A percentile compares a stretch with the other conserved stretches of the same genome.
phyloP scores from a whole-genome alignment of 1,140 invertebrate species.

The Samia ricini region DNA sequence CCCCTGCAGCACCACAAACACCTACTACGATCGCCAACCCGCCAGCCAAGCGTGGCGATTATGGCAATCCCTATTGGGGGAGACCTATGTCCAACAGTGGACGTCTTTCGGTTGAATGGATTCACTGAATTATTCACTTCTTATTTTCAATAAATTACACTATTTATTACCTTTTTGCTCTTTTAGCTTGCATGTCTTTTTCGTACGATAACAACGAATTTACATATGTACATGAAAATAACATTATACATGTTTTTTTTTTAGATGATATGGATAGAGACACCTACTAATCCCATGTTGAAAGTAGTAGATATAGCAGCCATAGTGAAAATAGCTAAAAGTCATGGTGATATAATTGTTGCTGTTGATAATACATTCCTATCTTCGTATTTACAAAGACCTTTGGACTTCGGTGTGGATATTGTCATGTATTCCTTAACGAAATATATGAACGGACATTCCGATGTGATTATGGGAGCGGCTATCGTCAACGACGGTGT shows the following conservation, averaged over 20 bases:
- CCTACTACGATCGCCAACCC: too few relatives aligned
- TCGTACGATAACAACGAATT: too few relatives aligned
- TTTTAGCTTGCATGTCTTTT: too few relatives aligned
- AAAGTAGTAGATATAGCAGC: constrained; percentile 94
- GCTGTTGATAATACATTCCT: constrained; percentile 99
- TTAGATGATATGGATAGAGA: constrained; percentile 97
- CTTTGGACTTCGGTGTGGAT: constrained; percentile 94
- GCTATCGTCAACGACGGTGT: constrained; percentile 86
- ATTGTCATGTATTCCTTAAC: constrained; percentile 95
- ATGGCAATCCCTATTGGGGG: too few relatives aligned
- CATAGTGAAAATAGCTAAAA: constrained; percentile 82
- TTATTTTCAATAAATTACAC: too few relatives aligned
- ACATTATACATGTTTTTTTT: constrained; percentile 13
- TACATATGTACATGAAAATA: too few relatives aligned
- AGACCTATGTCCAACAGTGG: too few relatives aligned
- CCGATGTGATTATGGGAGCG: constrained; percentile 98
- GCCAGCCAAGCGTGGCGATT: too few relatives aligned
- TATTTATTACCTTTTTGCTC: too few relatives aligned
- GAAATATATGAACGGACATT: constrained; percentile 99
- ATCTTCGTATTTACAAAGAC: constrained; percentile 96
- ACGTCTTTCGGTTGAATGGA: too few relatives aligned
- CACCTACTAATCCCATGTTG: constrained; percentile 97
- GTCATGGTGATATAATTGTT: constrained; percentile 84
- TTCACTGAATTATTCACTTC: too few relatives aligned
- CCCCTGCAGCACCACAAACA: too few relatives aligned